phyloP scores from a whole-genome alignment of 2,113 vertebrate species.

The Oreamnos americanus region DNA sequence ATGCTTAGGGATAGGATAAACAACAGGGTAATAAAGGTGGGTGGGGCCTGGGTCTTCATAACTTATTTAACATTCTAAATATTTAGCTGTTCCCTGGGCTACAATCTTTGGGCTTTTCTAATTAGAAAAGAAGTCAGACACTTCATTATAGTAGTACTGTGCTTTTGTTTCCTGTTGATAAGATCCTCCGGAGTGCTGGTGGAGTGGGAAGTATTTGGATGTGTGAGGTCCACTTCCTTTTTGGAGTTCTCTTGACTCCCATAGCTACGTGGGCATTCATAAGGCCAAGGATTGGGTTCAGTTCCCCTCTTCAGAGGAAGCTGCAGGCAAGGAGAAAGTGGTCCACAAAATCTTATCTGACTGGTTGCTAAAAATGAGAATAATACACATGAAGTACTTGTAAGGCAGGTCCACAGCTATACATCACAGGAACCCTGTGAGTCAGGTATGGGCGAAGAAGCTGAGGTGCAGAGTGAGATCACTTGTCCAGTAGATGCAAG shows the following conservation, averaged over 20 bases:
- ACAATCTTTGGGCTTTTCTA: conserved; percentile 64
- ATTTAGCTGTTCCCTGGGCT: conserved; percentile 81
- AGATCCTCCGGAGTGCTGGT: not conserved
- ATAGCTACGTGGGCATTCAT: not conserved
- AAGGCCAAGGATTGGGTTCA: not conserved
- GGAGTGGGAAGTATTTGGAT: accelerated
- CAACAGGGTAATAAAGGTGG: not conserved
- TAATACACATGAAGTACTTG: not conserved
- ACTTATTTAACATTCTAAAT: conserved; percentile 69
- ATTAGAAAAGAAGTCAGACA: conserved; percentile 63
- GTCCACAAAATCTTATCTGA: not conserved
- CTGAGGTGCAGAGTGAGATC: not conserved
- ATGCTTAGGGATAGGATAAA: conserved; percentile 32
- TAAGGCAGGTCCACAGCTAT: not conserved
- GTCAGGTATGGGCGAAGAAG: not conserved
- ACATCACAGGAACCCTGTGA: not conserved
- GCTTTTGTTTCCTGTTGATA: conserved; percentile 20
- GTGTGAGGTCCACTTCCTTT: not conserved
- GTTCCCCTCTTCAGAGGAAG: not conserved
- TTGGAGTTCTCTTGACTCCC: not conserved
- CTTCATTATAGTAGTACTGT: not conserved
- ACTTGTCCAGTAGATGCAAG: not conserved
- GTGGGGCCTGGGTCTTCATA: conserved; percentile 51
- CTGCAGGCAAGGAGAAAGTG: not conserved
- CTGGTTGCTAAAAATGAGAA: not conserved